phyloP scores from a whole-genome alignment of 2,113 vertebrate species.

The Isurus oxyrinchus region DNA sequence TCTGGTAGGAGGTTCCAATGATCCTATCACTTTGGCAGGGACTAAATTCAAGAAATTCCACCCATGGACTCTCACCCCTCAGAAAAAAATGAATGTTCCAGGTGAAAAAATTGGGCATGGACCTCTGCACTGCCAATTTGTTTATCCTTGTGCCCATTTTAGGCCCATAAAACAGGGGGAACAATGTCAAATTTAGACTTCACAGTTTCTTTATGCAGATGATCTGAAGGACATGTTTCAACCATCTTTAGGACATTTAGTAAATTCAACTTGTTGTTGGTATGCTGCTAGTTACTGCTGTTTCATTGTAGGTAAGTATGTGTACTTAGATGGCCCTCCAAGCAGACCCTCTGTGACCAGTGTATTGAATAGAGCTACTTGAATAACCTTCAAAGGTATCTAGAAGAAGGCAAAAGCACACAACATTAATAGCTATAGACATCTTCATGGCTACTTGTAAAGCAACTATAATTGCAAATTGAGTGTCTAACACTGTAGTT shows the following conservation, averaged over 20 bases:
- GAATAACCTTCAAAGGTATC: neutral
- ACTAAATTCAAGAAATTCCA: too few relatives aligned
- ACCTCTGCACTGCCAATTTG: too few relatives aligned
- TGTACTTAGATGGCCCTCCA: neutral
- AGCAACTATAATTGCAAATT: neutral
- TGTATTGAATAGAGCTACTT: neutral
- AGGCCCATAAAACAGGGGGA: too few relatives aligned
- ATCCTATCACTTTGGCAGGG: too few relatives aligned
- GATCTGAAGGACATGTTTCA: too few relatives aligned
- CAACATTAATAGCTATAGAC: neutral
- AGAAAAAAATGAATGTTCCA: too few relatives aligned
- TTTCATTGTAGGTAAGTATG: neutral
- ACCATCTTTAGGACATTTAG: neutral
- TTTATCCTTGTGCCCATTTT: too few relatives aligned
- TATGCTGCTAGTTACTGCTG: neutral
- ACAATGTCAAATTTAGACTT: too few relatives aligned
- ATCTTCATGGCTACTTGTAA: neutral
- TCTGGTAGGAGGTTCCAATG: too few relatives aligned
- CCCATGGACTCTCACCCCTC: too few relatives aligned
- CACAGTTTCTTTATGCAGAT: too few relatives aligned
- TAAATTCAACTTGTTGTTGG: neutral
- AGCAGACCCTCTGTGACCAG: neutral
- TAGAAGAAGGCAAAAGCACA: neutral
- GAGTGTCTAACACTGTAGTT: neutral
- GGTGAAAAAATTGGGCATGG: too few relatives aligned